Evolutionary conservation across 2,888 invertebrate species (phyloP), one percentile per base, ranked within the genome.

Genomic region (Marasmarcha lunaedactyla): DNA sequence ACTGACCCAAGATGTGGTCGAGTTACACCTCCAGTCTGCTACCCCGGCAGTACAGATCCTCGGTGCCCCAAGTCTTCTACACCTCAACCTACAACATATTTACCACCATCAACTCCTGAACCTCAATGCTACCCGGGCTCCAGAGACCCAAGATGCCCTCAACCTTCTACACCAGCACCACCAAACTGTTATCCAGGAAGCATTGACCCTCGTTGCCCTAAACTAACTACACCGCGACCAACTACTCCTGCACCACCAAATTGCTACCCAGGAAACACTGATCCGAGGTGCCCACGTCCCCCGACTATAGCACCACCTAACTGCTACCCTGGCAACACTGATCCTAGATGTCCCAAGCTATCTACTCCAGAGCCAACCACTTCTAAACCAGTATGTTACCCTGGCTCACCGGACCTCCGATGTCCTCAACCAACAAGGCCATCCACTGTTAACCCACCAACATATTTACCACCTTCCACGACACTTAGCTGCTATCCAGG

Each of bases 111-210:
- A 0, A 46, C 47, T 6, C 41, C 49, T 1, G 44, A 54, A 4
- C 51, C 56, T 3, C 42, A 40, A 1, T 65, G 65, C 26, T 59
- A 52, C 43, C 63, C 64, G 12, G 72, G 71, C 2, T 63, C 66
- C 2, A 47, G 40, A 0, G 68, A 74, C 43, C 55, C 59, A 0
- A 30, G 62, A 5, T 64, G 63, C 38, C 57, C 53, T 7, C 45
- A 20, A 43, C 36, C 49, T 0, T 46, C 48, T 0, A 38, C 35
- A 33, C 37, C 20, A 1, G 35, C 26, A 6, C 39, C 34, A 26
- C 40, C 40, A 1, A 38, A 12, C 1, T 55, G 54, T 40, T 55
- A 48, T 40, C 56, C 56, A 2, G 55, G 57, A 13, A 54, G 55
- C 10, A 47, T 41, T 0, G 57, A 62, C 46, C 57, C 58, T 1